Base-by-base conservation (phyloP, 37 sponge, comb jelly and placozoan genomes). In the Spongia lamella region DNA sequence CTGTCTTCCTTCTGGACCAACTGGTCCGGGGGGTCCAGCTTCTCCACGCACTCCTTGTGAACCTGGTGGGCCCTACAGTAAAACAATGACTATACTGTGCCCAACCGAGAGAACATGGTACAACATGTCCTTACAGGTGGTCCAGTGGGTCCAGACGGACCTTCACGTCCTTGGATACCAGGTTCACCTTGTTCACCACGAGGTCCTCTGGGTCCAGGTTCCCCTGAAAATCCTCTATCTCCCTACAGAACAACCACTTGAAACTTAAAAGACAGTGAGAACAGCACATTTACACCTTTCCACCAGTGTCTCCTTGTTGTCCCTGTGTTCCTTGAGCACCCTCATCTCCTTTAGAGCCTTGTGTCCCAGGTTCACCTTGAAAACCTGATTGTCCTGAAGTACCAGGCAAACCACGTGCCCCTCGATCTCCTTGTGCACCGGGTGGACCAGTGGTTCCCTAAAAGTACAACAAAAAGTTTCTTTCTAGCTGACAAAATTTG, bases 81-180 rank as follows among this genome's bases (percentile, higher is more conserved):
- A 43, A 13, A 43, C 5, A 13, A 43, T 43, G 47, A n/a, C n/a
- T n/a, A n/a, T n/a, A n/a, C n/a, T n/a, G n/a, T n/a, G n/a, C n/a
- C n/a, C n/a, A n/a, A n/a, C n/a, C n/a, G n/a, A n/a, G n/a, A n/a
- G n/a, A n/a, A n/a, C n/a, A n/a, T n/a, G n/a, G n/a, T n/a, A n/a
- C n/a, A n/a, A n/a, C 5, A 43, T 43, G 3, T 19, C 4, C 68
- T 59, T 32, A 79, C 86, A 36, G 22, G 1, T 58, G 66, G 53
- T 57, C 87, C 87, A 58, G 80, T 26, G 31, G 76, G 75, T 60
- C 87, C 88, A 49, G 75, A 30, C 0, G 63, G 31, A 38, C 86
- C 86, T 16, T 80, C 16, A 19, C 63, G 54, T 79, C 86, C 86
- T 27, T 62, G 75, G 29, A 19, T 4, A 7, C 86, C 86, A 22